Conservation (phyloP, 2,113 vertebrate species). For the Aphelocoma coerulescens region DNA sequence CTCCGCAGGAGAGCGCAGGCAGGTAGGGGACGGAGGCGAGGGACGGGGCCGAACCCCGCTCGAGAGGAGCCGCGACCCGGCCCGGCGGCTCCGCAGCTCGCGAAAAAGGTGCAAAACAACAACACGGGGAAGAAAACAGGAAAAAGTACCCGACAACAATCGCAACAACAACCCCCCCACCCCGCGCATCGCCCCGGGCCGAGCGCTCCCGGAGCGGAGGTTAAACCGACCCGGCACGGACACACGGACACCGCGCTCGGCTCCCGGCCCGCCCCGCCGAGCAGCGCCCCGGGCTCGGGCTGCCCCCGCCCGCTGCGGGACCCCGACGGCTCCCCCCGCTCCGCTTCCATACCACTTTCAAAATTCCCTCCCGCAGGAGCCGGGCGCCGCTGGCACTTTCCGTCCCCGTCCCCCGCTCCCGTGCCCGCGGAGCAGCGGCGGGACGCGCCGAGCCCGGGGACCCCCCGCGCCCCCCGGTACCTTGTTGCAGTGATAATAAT, state of each 20-base stretch:
- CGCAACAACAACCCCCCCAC: not conserved
- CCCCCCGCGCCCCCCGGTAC: conserved; percentile 67
- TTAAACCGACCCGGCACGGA: not conserved
- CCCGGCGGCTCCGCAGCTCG: not conserved
- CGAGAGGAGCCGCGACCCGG: not conserved
- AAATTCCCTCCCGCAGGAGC: conserved; percentile 59
- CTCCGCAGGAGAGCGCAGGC: not conserved
- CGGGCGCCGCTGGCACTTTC: not conserved
- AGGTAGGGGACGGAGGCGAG: not conserved
- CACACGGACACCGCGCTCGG: not conserved
- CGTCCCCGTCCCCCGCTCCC: not conserved
- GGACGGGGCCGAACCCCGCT: not conserved
- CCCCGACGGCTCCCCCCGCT: not conserved
- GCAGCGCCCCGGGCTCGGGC: not conserved
- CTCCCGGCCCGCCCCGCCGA: not conserved
- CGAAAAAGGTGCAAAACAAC: not conserved
- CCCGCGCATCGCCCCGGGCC: not conserved
- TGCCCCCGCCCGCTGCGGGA: not conserved
- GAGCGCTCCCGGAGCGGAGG: not conserved
- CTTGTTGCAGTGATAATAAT: conserved; percentile 98
- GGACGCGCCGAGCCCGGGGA: not conserved
- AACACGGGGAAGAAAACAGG: not conserved
- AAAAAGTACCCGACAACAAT: not conserved
- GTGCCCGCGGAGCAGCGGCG: not conserved
- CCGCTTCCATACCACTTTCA: conserved; percentile 47